A percentile compares a stretch with the other conserved stretches of the same genome.
Evolutionary conservation across 2,113 vertebrate genomes (phyloP).

Genomic region (Cercocebus atys): DNA sequence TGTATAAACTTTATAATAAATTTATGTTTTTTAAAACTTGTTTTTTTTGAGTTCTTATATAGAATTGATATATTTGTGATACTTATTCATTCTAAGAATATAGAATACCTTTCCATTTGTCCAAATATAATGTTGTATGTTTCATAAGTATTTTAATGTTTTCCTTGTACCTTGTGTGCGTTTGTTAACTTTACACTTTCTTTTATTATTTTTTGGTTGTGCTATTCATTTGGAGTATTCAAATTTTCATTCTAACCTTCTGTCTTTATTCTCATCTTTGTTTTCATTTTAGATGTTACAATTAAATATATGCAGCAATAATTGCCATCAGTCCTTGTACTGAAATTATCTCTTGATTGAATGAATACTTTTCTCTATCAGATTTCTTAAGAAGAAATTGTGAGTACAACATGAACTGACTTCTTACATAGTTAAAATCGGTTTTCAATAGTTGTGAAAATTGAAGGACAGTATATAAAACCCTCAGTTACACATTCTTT

Average conservation of each 20-base stretch:
- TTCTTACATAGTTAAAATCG: not conserved
- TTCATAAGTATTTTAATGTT: not conserved
- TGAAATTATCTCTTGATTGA: not conserved
- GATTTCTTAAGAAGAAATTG: not conserved
- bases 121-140: not conserved
- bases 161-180: not conserved
- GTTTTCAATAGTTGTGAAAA: not conserved
- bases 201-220: not conserved
- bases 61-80: not conserved
- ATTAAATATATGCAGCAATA: not conserved
- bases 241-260: not conserved
- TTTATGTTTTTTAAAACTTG: not conserved
- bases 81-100: not conserved
- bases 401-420: not conserved
- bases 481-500: not conserved
- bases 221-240: not conserved
- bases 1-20: not conserved
- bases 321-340: not conserved
- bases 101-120: not conserved
- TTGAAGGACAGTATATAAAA: not conserved
- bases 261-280: not conserved
- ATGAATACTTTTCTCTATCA: not conserved
- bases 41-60: not conserved
- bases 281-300: not conserved
- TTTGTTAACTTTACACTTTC: not conserved